A percentile compares a stretch with the other conserved stretches of the same genome.
Conservation (phyloP, 2,888 invertebrate genomes). For the Coecobrya sp. region DNA sequence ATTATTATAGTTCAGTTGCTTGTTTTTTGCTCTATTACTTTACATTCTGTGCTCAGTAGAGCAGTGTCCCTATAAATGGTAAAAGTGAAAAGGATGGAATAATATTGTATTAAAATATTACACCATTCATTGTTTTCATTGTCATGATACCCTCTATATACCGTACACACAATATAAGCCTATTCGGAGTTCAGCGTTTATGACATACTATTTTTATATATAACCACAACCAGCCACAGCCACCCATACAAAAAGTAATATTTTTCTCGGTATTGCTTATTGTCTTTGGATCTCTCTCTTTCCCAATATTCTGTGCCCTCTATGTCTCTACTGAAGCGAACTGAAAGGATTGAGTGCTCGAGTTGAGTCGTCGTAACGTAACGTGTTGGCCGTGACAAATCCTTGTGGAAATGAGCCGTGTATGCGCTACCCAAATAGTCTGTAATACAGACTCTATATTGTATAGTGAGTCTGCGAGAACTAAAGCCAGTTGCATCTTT, state of each 20-base stretch:
- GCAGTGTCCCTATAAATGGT: constrained; percentile 1
- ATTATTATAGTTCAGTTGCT: constrained; percentile 60
- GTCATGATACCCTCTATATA: constrained; percentile 54
- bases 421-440: constrained; percentile 34
- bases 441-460: neutral
- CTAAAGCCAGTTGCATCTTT: constrained; percentile 57
- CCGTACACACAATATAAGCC: constrained; percentile 21
- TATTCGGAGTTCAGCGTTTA: neutral
- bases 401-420: constrained; percentile 79
- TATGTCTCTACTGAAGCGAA: constrained; percentile 76
- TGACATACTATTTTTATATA: constrained; percentile 39
- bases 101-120: constrained; percentile 75
- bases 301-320: constrained; percentile 55
- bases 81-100: constrained; percentile 61
- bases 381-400: constrained; percentile 80
- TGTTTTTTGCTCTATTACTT: constrained; percentile 50
- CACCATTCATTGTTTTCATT: constrained; percentile 74
- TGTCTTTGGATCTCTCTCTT: constrained; percentile 63
- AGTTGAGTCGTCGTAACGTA: constrained; percentile 92
- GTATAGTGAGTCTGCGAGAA: neutral
- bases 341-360: constrained; percentile 90
- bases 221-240: constrained; percentile 45
- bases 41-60: neutral
- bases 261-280: constrained; percentile 36
- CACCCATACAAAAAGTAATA: constrained; percentile 29